Evolutionary conservation across 53 echinoderm and acorn worm species (phyloP).

Genomic region (Arbacia lixula): DNA sequence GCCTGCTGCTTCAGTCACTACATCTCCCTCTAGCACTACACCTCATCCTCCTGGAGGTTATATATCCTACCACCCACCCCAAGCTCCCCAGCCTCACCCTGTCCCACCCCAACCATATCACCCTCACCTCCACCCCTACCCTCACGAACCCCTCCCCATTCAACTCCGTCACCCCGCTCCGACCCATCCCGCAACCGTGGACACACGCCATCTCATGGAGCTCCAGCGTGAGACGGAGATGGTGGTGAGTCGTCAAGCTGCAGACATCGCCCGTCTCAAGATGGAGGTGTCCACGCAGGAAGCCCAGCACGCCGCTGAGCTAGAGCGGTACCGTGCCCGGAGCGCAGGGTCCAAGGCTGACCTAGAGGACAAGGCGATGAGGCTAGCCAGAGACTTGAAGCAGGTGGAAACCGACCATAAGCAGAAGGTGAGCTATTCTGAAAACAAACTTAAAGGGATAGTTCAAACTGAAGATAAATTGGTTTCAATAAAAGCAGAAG

Average conservation of each 20-base stretch:
- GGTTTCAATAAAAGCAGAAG: too few species aligned
- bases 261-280: slow-evolving; percentile 84
- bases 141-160: not conserved
- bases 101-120: not conserved
- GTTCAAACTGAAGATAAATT: too few species aligned
- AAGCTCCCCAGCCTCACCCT: not conserved
- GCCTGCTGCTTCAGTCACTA: not conserved
- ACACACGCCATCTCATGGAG: slow-evolving; percentile 62
- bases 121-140: slow-evolving; percentile 1
- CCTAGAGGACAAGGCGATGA: slow-evolving; percentile 18
- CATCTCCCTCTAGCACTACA: not conserved
- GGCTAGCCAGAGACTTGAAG: slow-evolving; percentile 4
- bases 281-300: slow-evolving; percentile 60
- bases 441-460: too few species aligned
- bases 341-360: slow-evolving; percentile 22
- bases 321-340: slow-evolving; percentile 2
- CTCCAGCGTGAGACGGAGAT: slow-evolving; percentile 82
- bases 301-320: slow-evolving; percentile 43
- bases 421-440: slow-evolving; percentile 18
- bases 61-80: not conserved
- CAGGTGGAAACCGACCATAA: slow-evolving; percentile 4
- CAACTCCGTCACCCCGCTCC: slow-evolving; percentile 18
- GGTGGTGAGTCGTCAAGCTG: slow-evolving; percentile 82
- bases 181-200: not conserved
- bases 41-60: too few species aligned